Evolutionary conservation across 1,140 invertebrate species (phyloP), one percentile per base, ranked within the genome.

Genomic region (Ceratitis capitata): DNA sequence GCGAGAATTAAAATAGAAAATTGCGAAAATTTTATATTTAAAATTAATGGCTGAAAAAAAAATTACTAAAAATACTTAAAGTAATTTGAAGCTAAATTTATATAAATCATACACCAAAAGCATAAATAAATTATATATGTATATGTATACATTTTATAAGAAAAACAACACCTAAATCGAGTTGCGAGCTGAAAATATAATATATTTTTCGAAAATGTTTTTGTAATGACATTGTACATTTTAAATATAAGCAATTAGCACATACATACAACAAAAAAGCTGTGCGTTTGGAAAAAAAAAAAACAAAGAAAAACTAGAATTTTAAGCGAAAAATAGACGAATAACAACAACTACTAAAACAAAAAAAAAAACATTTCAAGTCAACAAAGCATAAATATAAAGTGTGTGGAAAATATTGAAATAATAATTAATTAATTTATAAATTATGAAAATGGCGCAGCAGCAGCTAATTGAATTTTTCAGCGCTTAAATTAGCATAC

Each of bases 191-290:
- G n/a, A 23, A 56, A 56, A 56, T 56, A 56, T 56, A n/a, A 61
- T 61, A 32, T 61, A 61, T 61, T 61, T 61, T 61, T 61, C 58
- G 58, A 61, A 61, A 32, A 29, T 61, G 58, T 61, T 61, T 61
- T 61, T 61, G 58, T 29, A 61, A 61, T 12, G 58, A 56, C 51
- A 3, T n/a, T 32, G 58, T 61, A 61, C 26, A 61, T 61, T 61
- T 23, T 61, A 69, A 69, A 16, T 69, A 6, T 39, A 32, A 19
- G 16, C 5, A 69, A n/a, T n/a, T n/a, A n/a, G n/a, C n/a, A n/a
- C n/a, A n/a, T n/a, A n/a, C n/a, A n/a, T n/a, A n/a, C n/a, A n/a
- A n/a, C n/a, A n/a, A n/a, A n/a, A 6, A 16, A 69, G 61, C 61
- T 69, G 29, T 35, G 10, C 61, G 61, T 29, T 53, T 19, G 61